Evolutionary conservation across 1,140 invertebrate genomes (phyloP).

Genomic region (Goniozus legneri): DNA sequence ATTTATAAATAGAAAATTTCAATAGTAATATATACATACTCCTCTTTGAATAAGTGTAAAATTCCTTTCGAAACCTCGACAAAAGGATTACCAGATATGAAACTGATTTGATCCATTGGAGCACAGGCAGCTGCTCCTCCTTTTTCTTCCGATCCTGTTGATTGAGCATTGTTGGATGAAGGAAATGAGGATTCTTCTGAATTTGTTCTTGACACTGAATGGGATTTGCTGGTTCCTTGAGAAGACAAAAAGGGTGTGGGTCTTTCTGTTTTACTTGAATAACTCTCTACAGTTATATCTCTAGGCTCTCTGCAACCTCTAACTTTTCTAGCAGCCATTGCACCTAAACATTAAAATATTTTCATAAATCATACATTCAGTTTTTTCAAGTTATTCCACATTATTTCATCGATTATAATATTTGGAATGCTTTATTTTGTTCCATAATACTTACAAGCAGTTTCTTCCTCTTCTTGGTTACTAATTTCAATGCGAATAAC

Average conservation of each 20-base stretch:
- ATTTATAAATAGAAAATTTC: not conserved
- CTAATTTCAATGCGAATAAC: slow-evolving; percentile 59
- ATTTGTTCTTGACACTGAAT: slow-evolving; percentile 43
- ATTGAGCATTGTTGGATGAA: slow-evolving; percentile 44
- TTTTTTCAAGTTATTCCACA: slow-evolving; percentile 1
- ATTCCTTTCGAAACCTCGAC: slow-evolving; percentile 96
- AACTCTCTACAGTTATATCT: slow-evolving; percentile 66
- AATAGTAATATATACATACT: slow-evolving; percentile 56
- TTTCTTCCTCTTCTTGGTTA: slow-evolving; percentile 40
- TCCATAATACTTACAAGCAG: slow-evolving; percentile 33
- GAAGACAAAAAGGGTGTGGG: slow-evolving; percentile 32
- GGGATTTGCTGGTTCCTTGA: slow-evolving; percentile 37
- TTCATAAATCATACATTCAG: slow-evolving; percentile 1
- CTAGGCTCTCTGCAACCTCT: slow-evolving; percentile 59
- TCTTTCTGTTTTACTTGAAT: slow-evolving; percentile 54
- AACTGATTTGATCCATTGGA: slow-evolving; percentile 66
- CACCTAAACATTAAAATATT: slow-evolving; percentile 14
- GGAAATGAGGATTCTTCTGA: slow-evolving; percentile 46
- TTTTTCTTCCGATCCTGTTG: slow-evolving; percentile 44
- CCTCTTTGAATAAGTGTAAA: slow-evolving; percentile 94
- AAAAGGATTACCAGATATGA: slow-evolving; percentile 94
- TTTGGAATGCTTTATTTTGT: too few relatives aligned
- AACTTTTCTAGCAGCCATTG: slow-evolving; percentile 49
- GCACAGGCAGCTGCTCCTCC: slow-evolving; percentile 40
- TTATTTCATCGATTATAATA: too few relatives aligned